Base-by-base conservation (phyloP, 2,888 invertebrate species). In the Andrena minutula region DNA sequence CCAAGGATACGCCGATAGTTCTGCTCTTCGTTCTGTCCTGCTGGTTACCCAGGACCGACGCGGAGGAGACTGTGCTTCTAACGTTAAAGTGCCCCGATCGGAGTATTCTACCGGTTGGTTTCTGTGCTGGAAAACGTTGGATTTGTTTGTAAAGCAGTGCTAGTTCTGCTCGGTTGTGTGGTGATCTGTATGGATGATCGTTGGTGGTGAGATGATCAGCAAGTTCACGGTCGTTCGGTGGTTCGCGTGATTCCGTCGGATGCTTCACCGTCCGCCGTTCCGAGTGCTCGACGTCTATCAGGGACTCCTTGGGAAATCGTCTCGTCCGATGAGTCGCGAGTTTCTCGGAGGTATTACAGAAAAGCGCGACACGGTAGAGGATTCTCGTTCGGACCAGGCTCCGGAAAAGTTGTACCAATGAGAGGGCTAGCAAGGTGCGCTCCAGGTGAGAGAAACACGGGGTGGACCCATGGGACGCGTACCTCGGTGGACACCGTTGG, bases 391-490 rank as follows among this genome's bases (percentile, higher is more conserved):
- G 16, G 35, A 58, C 26, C 26, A 51, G 66, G 63, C 56, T 51
- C 7, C 68, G 47, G 32, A 0, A 65, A 80, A 66, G 12, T 77
- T 83, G 65, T 79, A 78, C 89, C 78, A 80, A 88, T 88, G 89
- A 88, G 83, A 80, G 84, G 75, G 72, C 49, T 58, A 63, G 63
- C 66, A 78, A 76, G 68, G 53, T 41, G 81, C 70, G 79, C 82
- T 69, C 71, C 71, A 72, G 89, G 87, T 73, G 89, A 75, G 87
- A 87, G 78, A 80, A 84, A 72, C 75, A 77, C 87, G 68, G 84
- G 89, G 84, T 84, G 89, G 84, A 82, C 64, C 83, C 87, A 89
- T 88, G 89, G 88, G 64, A 86, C 83, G 82, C 76, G 79, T 64
- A 81, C 41, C 66, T 79, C 72, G 79, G 63, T 58, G 82, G 80